Conservation (phyloP, 2,797 vertebrate genomes). For the Scolopax rusticola region DNA sequence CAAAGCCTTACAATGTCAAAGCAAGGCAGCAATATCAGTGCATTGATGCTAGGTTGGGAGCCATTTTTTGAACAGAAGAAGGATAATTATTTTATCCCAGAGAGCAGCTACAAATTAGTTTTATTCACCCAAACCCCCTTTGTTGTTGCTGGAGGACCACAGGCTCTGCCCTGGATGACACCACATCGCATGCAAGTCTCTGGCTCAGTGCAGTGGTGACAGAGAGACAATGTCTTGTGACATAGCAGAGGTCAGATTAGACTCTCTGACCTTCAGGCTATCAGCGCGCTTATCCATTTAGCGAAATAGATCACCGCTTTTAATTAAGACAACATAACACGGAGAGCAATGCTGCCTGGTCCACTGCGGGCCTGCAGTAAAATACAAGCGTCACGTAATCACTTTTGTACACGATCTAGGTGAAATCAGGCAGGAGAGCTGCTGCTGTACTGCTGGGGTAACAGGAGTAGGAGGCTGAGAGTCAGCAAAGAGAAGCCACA, state of each 20-base stretch:
- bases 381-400: neutral
- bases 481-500: neutral
- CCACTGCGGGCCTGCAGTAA: neutral
- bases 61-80: neutral
- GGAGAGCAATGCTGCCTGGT: neutral
- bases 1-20: constrained; percentile 24
- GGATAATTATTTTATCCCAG: neutral
- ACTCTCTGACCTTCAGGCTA: constrained; percentile 19
- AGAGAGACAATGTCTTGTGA: constrained; percentile 39
- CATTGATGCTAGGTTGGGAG: neutral
- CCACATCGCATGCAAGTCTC: neutral
- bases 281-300: neutral
- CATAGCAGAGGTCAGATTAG: neutral
- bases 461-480: neutral
- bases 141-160: neutral
- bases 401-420: neutral
- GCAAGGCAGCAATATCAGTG: neutral
- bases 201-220: neutral
- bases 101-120: constrained; percentile 23
- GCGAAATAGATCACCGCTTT: neutral
- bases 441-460: neutral
- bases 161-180: neutral
- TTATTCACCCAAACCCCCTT: neutral
- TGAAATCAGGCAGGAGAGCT: constrained; percentile 36
- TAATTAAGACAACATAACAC: constrained; percentile 42